Evolutionary conservation across 1,140 invertebrate genomes (phyloP).

Genomic region (Drosophila pruinosa): DNA sequence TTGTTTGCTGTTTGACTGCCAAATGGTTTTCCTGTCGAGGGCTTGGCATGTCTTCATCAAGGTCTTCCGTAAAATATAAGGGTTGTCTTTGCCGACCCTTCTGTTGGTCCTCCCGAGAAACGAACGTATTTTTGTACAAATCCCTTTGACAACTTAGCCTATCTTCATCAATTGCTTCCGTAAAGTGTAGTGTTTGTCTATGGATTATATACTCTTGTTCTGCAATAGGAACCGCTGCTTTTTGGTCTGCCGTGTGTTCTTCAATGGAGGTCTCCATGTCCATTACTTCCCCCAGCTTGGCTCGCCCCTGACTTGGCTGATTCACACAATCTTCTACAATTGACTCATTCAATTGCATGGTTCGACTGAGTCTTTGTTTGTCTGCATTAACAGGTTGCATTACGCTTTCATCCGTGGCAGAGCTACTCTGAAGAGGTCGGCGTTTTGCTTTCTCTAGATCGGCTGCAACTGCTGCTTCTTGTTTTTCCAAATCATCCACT

Average conservation of each 20-base stretch:
- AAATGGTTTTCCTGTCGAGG: neutral
- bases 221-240: neutral
- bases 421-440: neutral
- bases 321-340: neutral
- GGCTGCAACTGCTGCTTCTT: constrained; percentile 24
- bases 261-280: neutral
- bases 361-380: neutral
- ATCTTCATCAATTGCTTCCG: neutral
- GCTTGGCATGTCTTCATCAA: constrained; percentile 37
- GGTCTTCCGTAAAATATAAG: constrained; percentile 32
- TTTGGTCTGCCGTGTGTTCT: neutral
- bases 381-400: neutral
- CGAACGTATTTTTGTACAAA: too few relatives aligned
- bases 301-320: neutral
- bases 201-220: constrained; percentile 4
- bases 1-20: neutral
- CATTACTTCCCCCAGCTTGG: neutral
- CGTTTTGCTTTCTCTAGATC: constrained; percentile 8
- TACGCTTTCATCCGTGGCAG: neutral
- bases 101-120: too few relatives aligned
- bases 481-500: constrained; percentile 30
- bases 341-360: neutral
- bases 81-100: constrained; percentile 20
- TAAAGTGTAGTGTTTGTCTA: neutral
- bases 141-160: neutral